Percentiles rank a stretch among this genome's conserved stretches.
Conservation (phyloP, 1,140 invertebrate species). For the Drosophila neocordata region DNA sequence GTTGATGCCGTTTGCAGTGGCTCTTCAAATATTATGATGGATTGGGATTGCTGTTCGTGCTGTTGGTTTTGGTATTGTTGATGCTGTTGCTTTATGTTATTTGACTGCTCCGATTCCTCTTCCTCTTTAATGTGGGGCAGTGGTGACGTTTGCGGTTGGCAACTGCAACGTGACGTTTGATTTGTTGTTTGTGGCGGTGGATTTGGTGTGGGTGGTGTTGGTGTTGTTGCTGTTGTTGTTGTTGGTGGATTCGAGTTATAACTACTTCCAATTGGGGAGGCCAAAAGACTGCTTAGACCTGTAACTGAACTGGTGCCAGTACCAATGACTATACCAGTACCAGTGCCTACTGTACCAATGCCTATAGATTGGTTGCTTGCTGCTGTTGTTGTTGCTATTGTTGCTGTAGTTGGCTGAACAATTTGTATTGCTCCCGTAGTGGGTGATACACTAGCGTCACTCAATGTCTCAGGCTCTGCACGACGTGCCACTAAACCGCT, state of each 20-base stretch:
- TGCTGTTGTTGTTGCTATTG: conserved; percentile 27
- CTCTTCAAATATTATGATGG: conserved; percentile 65
- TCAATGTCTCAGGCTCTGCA: conserved; percentile 75
- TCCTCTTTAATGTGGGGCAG: conserved; percentile 86
- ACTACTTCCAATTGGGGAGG: conserved; percentile 11
- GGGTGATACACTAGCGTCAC: conserved; percentile 77
- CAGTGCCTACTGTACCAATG: background rate
- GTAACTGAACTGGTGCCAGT: background rate
- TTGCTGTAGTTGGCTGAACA: conserved; percentile 43
- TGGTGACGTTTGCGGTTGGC: conserved; percentile 83
- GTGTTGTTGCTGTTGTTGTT: background rate
- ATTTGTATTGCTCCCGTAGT: conserved; percentile 50
- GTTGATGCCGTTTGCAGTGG: conserved; percentile 26
- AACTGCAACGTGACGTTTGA: conserved; percentile 78
- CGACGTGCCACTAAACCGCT: conserved; percentile 71
- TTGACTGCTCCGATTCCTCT: conserved; percentile 84
- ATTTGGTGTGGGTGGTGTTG: conserved; percentile 55
- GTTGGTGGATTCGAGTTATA: background rate
- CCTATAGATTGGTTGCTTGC: conserved; percentile 11
- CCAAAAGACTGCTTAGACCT: conserved; percentile 6
- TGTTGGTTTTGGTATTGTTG: conserved; percentile 17
- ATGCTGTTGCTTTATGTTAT: conserved; percentile 82
- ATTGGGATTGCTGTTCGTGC: conserved; percentile 32
- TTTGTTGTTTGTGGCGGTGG: conserved; percentile 75
- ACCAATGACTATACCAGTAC: background rate